Conservation (phyloP, 2,797 vertebrate genomes). For the Falco berigora region DNA sequence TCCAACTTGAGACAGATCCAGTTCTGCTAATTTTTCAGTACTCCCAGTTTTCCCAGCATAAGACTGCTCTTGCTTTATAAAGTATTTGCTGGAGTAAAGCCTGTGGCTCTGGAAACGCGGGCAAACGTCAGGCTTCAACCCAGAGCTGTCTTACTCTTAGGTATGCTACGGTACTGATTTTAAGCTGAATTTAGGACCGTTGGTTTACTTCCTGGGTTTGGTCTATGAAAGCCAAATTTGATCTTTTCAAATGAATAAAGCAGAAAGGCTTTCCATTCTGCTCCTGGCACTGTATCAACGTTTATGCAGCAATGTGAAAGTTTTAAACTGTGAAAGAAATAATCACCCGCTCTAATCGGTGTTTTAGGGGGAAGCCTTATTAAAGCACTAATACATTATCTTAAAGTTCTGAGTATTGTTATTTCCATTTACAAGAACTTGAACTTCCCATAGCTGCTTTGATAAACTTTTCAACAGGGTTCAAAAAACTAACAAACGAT, state of each 20-base stretch:
- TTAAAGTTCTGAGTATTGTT: slow-evolving; percentile 15
- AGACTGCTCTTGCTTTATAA: background rate
- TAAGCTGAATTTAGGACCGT: background rate
- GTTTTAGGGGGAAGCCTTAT: slow-evolving; percentile 25
- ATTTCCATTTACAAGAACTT: slow-evolving; percentile 44
- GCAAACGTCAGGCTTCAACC: background rate
- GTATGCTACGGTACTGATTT: background rate
- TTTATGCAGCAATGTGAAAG: background rate
- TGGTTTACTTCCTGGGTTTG: background rate
- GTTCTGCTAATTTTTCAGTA: background rate
- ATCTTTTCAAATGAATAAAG: background rate
- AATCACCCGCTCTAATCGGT: slow-evolving; percentile 7
- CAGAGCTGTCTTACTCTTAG: background rate
- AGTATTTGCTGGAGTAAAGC: background rate
- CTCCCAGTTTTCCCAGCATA: background rate
- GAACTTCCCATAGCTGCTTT: slow-evolving; percentile 22
- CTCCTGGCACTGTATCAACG: background rate
- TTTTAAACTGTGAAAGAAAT: slow-evolving; percentile 40
- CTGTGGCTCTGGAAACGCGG: background rate
- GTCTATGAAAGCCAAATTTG: background rate
- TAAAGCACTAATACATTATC: slow-evolving; percentile 58
- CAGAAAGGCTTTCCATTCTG: background rate
- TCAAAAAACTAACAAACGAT: slow-evolving; percentile 37
- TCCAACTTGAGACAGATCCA: background rate
- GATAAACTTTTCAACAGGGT: slow-evolving; percentile 64